Evolutionary conservation across 2,888 invertebrate species (phyloP), one percentile per base, ranked within the genome.

Genomic region (Melieria omissa): DNA sequence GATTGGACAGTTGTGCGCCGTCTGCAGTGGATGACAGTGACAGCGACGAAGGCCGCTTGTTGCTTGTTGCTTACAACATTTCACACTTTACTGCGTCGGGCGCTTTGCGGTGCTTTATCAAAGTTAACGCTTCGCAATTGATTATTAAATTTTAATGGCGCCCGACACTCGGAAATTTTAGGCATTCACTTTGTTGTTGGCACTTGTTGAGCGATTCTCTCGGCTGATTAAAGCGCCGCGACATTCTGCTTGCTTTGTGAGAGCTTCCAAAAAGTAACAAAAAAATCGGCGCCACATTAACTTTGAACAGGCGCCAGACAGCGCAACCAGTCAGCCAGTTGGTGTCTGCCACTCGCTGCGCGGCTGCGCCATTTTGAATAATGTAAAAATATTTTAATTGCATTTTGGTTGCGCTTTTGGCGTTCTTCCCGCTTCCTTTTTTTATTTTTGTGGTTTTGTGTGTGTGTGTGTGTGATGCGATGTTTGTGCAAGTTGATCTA

Each of bases 321-420:
- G 29, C 29, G 52, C 52, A 52, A 52, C 14, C 14, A 4, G 52
- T 9, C 14, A 4, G 52, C 2, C 14, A 52, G n/a, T 52, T 52
- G 52, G 12, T 5, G 42, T 3, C 10, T 29, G 29, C 29, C 29
- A 29, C 29, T 29, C 29, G 29, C 29, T 29, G 29, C 29, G 0
- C 29, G 29, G 29, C 29, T 29, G 29, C 29, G 29, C 29, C 52
- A n/a, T 52, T 52, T 52, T 52, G 12, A 9, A 52, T 52, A 52
- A 52, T n/a, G 12, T 52, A 8, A 52, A 52, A 52, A 9, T 52
- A 52, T 52, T 52, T 52, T 52, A 52, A 52, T 52, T 52, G 52
- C 52, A n/a, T 52, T 52, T 52, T 52, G 12, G 12, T 6, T 14
- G 52, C 4, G 12, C 12, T 14, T 52, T 12, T n/a, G 14, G 52